Evolutionary conservation across 2,113 vertebrate species (phyloP), one percentile per base, ranked within the genome.

Genomic region (Centropus bengalensis): DNA sequence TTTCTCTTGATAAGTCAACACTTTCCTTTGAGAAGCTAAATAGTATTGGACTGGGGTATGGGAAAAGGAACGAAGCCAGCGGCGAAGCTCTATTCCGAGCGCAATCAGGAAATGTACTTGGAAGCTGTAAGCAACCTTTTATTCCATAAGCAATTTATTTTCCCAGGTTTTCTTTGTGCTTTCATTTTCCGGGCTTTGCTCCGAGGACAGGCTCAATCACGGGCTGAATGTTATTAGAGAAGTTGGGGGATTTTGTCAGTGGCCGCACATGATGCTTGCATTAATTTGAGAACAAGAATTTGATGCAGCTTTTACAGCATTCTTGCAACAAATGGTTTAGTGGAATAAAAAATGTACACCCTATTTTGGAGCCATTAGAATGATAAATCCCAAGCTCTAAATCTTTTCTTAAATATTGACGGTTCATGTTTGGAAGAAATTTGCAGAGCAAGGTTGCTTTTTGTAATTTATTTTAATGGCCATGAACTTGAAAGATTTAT

Each of bases 211-310:
- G 42, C 38, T 93, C 32, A 82, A 40, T 59, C 28, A 33, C 60
- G 42, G 70, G 33, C 68, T 90, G 71, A 78, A 59, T 88, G 38
- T 74, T 71, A 81, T 81, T 81, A 67, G 88, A 52, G 56, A 28
- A 60, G 52, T 28, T 87, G 54, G 9, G 42, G 9, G 28, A 49
- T 58, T 67, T 66, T 54, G n/a, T 66, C 88, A 85, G 24, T 47
- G 81, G 66, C 58, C 85, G 44, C 9, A 33, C 71, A 66, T 54
- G 58, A 68, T 55, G 42, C 45, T 86, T 89, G 51, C 59, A 80
- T 91, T 94, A 89, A 88, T 88, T 64, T 68, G 54, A 66, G 70
- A 93, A 36, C 40, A 82, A 69, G 18, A 87, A 68, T 78, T 80
- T 23, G 49, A 87, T 42, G 49, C 36, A 88, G 79, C 62, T 87